phyloP scores from a whole-genome alignment of 1,140 invertebrate genomes.

The Megathymus violae region DNA sequence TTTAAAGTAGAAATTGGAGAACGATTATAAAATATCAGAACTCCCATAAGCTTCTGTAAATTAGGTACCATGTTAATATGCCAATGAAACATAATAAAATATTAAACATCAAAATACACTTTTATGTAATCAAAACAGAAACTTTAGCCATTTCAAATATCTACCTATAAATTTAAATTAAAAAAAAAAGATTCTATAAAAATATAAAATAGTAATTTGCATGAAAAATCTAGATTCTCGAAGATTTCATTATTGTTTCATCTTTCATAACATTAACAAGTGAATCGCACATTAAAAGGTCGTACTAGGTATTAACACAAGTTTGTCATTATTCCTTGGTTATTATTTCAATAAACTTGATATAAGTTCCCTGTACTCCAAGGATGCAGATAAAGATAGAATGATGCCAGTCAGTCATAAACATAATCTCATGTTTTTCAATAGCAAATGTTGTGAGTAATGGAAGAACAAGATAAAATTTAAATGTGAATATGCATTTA shows the following conservation, averaged over 20 bases:
- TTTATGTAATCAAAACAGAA: too few species aligned
- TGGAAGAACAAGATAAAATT: conserved; percentile 9
- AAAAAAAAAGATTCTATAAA: too few species aligned
- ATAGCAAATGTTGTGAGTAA: conserved; percentile 3
- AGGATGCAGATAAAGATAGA: conserved; percentile 20
- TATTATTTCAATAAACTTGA: conserved; percentile 14
- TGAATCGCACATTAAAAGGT: neutral
- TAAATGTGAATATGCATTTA: neutral
- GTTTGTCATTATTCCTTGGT: neutral
- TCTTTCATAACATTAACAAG: too few species aligned
- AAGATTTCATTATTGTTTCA: too few species aligned
- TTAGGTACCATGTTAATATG: too few species aligned
- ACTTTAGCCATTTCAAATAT: too few species aligned
- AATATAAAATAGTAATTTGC: too few species aligned
- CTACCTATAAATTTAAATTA: too few species aligned
- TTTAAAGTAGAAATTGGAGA: neutral
- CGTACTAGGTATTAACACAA: neutral
- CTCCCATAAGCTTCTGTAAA: too few species aligned
- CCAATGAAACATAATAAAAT: too few species aligned
- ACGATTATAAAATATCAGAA: too few species aligned
- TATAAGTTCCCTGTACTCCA: conserved; percentile 17
- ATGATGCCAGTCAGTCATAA: conserved; percentile 10
- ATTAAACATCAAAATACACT: too few species aligned
- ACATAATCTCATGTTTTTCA: neutral
- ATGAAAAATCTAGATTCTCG: neutral